Base-by-base conservation (phyloP, 35 echinoderm and acorn worm species). In the Chiridota heheva region DNA sequence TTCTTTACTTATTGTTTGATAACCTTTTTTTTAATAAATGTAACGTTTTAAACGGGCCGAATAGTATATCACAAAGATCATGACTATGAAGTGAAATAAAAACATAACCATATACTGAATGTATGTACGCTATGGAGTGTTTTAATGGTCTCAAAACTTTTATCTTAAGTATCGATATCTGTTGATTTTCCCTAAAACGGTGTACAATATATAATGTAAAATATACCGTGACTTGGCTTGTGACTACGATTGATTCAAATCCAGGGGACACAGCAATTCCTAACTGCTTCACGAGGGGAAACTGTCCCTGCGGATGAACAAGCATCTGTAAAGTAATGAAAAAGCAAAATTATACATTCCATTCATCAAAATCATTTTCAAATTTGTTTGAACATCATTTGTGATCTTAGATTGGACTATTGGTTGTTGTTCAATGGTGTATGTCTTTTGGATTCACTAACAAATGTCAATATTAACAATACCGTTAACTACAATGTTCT, bases 221-320 rank as follows among this genome's bases (percentile, higher is more conserved):
- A 78, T 57, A 60, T 42, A 78, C 74, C 27, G 30, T 6, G 6
- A 56, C 35, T 12, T 17, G 17, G 16, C 17, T 59, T 40, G 42
- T 36, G 8, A 22, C 42, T 29, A 78, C 41, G 45, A 57, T 37
- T 7, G 74, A 60, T 36, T 59, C 30, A 42, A 43, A 78, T 18
- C 74, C 74, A 2, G 74, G 74, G 8, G 74, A 35, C 2, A 51
- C 49, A n/a, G 74, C 58, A 5, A 78, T 78, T 18, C 74, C 74
- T 32, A 60, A 78, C 36, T 78, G 47, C 7, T 5, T 41, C 6
- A 78, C 74, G 17, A 78, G 74, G 41, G 74, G 74, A 56, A 60
- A 78, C 42, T 60, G 32, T 42, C 56, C 74, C 38, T 57, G 33
- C 0, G 55, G 47, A 42, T 78, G 74, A 34, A 58, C 53, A 40